Evolutionary conservation across 1,140 invertebrate species (phyloP).

Genomic region (Sycophaga agraensis): DNA sequence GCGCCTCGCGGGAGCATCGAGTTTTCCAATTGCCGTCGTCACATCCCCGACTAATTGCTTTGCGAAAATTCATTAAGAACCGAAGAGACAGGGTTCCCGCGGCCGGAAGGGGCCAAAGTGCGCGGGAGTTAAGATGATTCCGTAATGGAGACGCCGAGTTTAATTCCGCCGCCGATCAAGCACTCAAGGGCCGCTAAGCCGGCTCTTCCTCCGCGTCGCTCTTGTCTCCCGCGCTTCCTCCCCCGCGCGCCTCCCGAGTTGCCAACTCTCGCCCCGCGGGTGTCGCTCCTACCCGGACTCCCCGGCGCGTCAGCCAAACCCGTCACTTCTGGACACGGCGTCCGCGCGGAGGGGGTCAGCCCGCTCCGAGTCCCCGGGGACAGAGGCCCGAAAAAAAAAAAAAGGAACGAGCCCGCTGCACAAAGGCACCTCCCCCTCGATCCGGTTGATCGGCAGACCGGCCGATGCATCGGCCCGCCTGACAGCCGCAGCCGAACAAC

Average conservation of each 20-base stretch:
- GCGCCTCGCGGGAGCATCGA: constrained; percentile 34
- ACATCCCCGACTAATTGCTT: constrained; percentile 49
- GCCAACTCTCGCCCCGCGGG: not conserved
- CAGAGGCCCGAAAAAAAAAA: too few species aligned
- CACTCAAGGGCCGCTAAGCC: constrained; percentile 37
- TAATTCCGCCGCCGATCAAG: constrained; percentile 44
- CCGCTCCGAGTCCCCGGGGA: too few species aligned
- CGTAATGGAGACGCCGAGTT: constrained; percentile 39
- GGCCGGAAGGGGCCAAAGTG: constrained; percentile 14
- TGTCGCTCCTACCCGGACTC: not conserved
- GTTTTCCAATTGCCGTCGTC: constrained; percentile 45
- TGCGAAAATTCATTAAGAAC: constrained; percentile 52
- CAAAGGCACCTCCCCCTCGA: too few species aligned
- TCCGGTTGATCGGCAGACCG: too few species aligned
- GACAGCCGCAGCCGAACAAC: too few species aligned
- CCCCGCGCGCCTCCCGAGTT: not conserved
- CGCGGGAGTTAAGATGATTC: constrained; percentile 36
- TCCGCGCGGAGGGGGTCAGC: not conserved
- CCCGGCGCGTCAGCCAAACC: not conserved
- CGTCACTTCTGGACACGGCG: not conserved
- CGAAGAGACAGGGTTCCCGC: too few species aligned
- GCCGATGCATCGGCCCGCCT: not conserved
- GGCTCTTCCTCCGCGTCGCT: constrained; percentile 14
- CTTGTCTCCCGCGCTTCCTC: not conserved
- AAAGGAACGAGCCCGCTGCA: too few species aligned